Evolutionary conservation across 2,113 vertebrate species (phyloP), one percentile per base, ranked within the genome.

Genomic region (Pollachius pollachius): DNA sequence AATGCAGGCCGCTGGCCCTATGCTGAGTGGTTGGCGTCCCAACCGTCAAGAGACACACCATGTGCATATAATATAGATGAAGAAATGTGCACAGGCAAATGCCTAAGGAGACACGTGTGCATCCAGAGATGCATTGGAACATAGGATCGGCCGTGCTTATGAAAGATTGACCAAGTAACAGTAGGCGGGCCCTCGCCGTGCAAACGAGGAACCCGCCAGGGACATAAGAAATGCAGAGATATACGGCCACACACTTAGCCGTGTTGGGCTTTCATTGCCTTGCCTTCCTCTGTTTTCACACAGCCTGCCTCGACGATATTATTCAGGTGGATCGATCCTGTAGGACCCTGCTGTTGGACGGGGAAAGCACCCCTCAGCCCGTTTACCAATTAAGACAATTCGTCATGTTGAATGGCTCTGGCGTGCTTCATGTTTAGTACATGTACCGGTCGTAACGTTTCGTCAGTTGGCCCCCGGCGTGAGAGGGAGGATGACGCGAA

Each of bases 151-250:
- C 12, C 52, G 3, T 30, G 30, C 30, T 30, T 30, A 30, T 30
- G 52, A 54, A 54, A 54, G 3, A 54, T 54, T 5, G 3, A 54
- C 11, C 3, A 16, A 4, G 16, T 15, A 7, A 54, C 52, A 23
- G 30, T 30, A 30, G 30, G 30, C 30, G 1, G 1, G 37, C 52
- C 58, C 65, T 62, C 59, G 64, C 68, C 69, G n/a, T 69, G 64
- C 68, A 60, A 70, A 16, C 54, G 6, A 56, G 72, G 0, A 19
- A 61, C 72, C 83, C 58, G 60, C 56, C 75, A 76, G 73, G 64
- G 62, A 80, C 79, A 78, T 78, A 54, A 62, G 30, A 77, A 79
- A 79, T 66, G 60, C 59, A 73, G 52, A 70, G 72, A 86, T 81
- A 81, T 79, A 83, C 82, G 64, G 18, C 11, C 13, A 48, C 4